Evolutionary conservation across 2,113 vertebrate species (phyloP), one percentile per base, ranked within the genome.

Genomic region (Quiscalus mexicanus): DNA sequence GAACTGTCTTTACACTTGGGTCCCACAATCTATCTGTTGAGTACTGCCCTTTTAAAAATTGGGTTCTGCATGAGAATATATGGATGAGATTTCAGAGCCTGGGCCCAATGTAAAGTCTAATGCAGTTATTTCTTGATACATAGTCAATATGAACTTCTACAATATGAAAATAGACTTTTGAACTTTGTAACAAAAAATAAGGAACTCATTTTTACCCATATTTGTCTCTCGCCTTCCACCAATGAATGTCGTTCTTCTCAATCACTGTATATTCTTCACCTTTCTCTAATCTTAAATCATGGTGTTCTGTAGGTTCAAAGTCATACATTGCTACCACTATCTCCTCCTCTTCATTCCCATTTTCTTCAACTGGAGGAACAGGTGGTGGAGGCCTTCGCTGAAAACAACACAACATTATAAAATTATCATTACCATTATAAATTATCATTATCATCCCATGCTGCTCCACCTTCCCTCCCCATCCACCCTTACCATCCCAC

Each of bases 251-350:
- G 1, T 98, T 98, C 93, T 98, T 99, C 69, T 99, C 99, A 53
- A 99, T n/a, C 65, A 99, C 97, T 25, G 98, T 96, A 68, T 99
- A 99, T 95, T 99, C 99, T 87, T 97, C 97, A 15, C 99, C 99
- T 88, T 97, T 98, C 63, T 98, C 97, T 91, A 99, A 95, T 30
- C 96, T 96, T 87, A 99, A 98, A 92, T 99, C 99, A 39, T 99
- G 99, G 15, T 97, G 73, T 85, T 99, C 99, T 19, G 97, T 95
- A 3, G 98, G 98, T 7, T 98, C 95, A 90, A 99, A 99, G 94
- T 99, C 98, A 84, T 99, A 99, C 97, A 99, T 98, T 5, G 99
- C 99, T 31, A 99, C 98, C 67, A 99, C 99, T 39, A 98, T 90
- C 86, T 98, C 98, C 3, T 97, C 92, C 45, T 98, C 98, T 68